Base-by-base conservation (phyloP, 1,140 invertebrate species). In the Caerostris darwini region DNA sequence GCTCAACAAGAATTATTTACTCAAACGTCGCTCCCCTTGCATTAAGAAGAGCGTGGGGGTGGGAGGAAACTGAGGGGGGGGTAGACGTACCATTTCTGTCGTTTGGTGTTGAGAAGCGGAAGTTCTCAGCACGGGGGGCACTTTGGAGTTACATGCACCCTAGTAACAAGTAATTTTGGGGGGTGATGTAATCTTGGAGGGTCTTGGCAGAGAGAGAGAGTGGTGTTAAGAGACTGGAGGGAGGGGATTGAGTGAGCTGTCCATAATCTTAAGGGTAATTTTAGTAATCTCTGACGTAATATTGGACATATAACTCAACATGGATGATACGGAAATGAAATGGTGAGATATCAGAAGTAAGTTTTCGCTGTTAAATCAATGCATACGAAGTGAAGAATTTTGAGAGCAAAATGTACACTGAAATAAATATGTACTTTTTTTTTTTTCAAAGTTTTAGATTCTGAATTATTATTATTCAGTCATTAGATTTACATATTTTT, bases 1-100 rank as follows among this genome's bases (percentile, higher is more conserved):
- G 56, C 82, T 85, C 82, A 85, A 85, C 54, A 85, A 58, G 82
- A 85, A 85, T 85, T 85, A 85, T 85, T 85, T 85, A 85, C 82
- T 85, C 82, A 85, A 85, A 57, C 82, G 54, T 19, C 82, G 17
- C 14, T 57, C 17, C 82, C 82, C 14, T 57, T 57, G 82, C 82
- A 85, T 85, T 85, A 85, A 17, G 57, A 57, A 17, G 82, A 85
- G 57, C 34, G 34, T 57, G 54, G 57, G 82, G 57, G 54, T n/a
- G n/a, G 19, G 82, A 5, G 53, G 82, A 19, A 34, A 34, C 7
- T 54, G 56, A 17, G 17, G 82, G 7, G 82, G 54, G 82, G 82
- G 8, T 7, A 10, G 19, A 54, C n/a, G 34, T 34, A 34, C 34
- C 34, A 34, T 53, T 81, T 81, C 77, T 54, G 82, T 58, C 82